Evolutionary conservation across 64 coral and sea anemone species (phyloP).

Genomic region (Pocillopora damicornis): DNA sequence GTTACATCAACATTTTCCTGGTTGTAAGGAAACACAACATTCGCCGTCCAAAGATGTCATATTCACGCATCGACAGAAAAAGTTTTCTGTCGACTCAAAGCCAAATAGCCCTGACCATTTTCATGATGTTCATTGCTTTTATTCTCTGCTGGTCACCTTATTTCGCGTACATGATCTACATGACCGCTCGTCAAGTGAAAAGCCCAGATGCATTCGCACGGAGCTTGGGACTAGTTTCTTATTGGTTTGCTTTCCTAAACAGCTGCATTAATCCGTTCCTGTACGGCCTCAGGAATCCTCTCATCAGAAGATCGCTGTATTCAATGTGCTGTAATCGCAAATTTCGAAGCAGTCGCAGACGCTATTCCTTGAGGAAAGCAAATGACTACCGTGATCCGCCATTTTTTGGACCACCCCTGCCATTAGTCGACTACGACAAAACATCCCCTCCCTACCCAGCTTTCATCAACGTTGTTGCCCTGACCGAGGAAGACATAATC

Average conservation of each 20-base stretch:
- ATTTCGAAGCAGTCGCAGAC: not conserved
- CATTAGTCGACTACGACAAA: not conserved
- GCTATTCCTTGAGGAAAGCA: not conserved
- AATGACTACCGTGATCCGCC: not conserved
- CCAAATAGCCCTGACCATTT: slow-evolving; percentile 64
- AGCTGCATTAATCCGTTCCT: slow-evolving; percentile 68
- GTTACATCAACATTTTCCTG: slow-evolving; percentile 69
- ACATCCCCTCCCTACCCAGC: not conserved
- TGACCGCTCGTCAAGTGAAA: slow-evolving; percentile 26
- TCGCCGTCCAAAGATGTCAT: slow-evolving; percentile 44
- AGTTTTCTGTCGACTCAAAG: slow-evolving; percentile 29
- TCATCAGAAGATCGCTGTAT: not conserved
- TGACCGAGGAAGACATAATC: not conserved
- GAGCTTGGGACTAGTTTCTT: slow-evolving; percentile 50
- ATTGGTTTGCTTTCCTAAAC: slow-evolving; percentile 73
- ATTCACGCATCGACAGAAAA: not conserved
- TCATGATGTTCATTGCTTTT: slow-evolving; percentile 70
- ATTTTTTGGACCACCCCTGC: not conserved
- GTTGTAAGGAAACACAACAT: slow-evolving; percentile 44
- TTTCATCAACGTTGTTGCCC: not conserved
- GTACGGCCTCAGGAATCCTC: slow-evolving; percentile 76
- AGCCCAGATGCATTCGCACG: not conserved
- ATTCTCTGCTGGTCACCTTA: slow-evolving; percentile 79
- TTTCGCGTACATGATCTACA: slow-evolving; percentile 49
- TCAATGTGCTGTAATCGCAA: not conserved